Base-by-base conservation (phyloP, 2,888 invertebrate species). In the Ectobius pallidus region DNA sequence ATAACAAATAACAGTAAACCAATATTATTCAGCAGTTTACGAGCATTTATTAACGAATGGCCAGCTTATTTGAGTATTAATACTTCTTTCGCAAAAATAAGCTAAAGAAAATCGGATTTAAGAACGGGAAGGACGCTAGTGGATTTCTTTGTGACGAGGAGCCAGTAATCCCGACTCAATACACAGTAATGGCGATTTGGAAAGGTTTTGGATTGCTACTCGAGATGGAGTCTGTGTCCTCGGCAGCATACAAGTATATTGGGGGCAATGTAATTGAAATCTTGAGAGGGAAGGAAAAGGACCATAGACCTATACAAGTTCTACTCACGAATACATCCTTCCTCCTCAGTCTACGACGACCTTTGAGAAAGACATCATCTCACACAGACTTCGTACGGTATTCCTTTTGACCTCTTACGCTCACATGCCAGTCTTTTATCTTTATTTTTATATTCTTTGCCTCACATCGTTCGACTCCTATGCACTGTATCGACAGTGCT, bases 271-370 rank as follows among this genome's bases (percentile, higher is more conserved):
- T 69, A 69, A 69, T 69, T 69, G 69, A 69, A 69, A 69, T 55
- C 55, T 69, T 69, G 69, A 69, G 69, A 14, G 42, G 52, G 34
- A 20, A 69, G 11, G 52, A 46, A 18, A 32, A 39, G 69, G 55
- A 3, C n/a, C 42, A 61, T 18, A 42, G 42, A 39, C 22, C 63
- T 32, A 63, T 70, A 67, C 34, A 39, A 67, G 25, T 55, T 72
- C 72, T 72, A 68, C 67, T 72, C 72, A 72, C 72, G 72, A 68
- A 72, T 25, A 58, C 55, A 67, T 68, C 68, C 49, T 49, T 20
- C 22, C 34, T 32, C 7, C 63, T 16, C 63, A 18, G 30, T 63
- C 62, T 20, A 4, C 18, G n/a, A 20, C 20, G 70, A 70, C 70
- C 62, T 62, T 52, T 65, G 63, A 55, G 34, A 27, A 46, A 67